phyloP scores from a whole-genome alignment of 2,113 vertebrate genomes.

The Ictalurus furcatus region DNA sequence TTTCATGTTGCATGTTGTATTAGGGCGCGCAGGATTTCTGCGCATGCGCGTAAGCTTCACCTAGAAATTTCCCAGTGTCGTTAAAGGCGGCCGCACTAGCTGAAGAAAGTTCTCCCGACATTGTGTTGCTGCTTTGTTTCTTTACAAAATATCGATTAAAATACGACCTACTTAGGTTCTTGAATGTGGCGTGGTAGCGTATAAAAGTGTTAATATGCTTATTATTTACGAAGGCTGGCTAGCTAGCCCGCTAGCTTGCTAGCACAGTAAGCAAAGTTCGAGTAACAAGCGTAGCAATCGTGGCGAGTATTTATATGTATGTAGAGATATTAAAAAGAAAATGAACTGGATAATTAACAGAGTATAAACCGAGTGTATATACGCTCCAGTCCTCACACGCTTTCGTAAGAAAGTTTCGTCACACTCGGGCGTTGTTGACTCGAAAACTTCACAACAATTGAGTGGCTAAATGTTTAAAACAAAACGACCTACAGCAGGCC shows the following conservation, averaged over 20 bases:
- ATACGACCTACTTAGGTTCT: background rate
- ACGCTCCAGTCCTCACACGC: background rate
- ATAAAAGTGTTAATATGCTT: background rate
- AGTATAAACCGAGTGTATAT: background rate
- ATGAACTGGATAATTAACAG: background rate
- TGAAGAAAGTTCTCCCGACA: background rate
- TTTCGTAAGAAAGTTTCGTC: conserved; percentile 67
- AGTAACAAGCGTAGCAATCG: background rate
- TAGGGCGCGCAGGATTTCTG: background rate
- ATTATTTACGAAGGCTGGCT: background rate
- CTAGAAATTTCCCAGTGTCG: background rate
- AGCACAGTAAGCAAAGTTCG: background rate
- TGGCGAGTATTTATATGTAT: background rate
- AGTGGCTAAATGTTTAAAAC: background rate
- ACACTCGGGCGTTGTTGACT: conserved; percentile 46
- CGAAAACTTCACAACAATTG: background rate
- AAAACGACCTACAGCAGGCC: no score
- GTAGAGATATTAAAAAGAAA: background rate
- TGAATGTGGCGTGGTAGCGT: no score
- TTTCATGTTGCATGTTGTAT: background rate
- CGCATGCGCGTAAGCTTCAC: conserved; percentile 5
- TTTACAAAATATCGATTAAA: background rate
- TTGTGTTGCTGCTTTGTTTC: background rate
- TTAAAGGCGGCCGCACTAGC: background rate
- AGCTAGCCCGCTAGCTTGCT: background rate